Evolutionary conservation across 2,113 vertebrate species (phyloP).

Genomic region (Gyps fulvus): DNA sequence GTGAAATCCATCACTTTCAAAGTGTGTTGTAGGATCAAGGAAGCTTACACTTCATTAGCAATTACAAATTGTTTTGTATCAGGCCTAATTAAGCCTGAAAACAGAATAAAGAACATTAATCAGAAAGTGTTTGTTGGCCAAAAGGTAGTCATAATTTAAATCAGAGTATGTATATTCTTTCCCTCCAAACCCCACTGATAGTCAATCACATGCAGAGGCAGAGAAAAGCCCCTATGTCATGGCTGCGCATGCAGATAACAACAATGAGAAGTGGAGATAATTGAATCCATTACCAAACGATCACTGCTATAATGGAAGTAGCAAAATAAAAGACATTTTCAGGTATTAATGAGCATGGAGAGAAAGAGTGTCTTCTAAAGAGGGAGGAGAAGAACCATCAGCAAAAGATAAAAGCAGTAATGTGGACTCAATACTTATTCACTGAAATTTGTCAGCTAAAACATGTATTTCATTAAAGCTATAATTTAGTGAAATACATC

Average conservation of each 20-base stretch:
- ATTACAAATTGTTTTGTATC: not conserved
- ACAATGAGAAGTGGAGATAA: not conserved
- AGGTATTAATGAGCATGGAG: not conserved
- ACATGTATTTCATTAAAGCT: not conserved
- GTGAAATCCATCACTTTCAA: not conserved
- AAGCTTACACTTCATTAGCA: not conserved
- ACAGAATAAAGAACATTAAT: not conserved
- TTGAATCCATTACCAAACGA: not conserved
- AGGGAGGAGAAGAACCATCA: not conserved
- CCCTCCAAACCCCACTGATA: not conserved
- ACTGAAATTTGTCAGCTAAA: not conserved
- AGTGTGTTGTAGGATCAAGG: not conserved
- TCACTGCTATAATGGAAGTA: not conserved
- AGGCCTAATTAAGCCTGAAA: not conserved
- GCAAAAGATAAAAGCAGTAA: not conserved
- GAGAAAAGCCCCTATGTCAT: not conserved
- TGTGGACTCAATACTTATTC: not conserved
- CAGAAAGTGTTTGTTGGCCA: not conserved
- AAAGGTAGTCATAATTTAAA: not conserved
- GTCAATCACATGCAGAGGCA: not conserved
- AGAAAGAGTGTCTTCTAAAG: not conserved
- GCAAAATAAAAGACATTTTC: not conserved
- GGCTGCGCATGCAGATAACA: not conserved
- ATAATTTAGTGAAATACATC: not conserved
- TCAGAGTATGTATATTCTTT: not conserved